These are phyloP conservation scores for Drosophila repletoides DNA, from an alignment of 1,140 invertebrate genomes.

Conservation along the genomic window DNA sequence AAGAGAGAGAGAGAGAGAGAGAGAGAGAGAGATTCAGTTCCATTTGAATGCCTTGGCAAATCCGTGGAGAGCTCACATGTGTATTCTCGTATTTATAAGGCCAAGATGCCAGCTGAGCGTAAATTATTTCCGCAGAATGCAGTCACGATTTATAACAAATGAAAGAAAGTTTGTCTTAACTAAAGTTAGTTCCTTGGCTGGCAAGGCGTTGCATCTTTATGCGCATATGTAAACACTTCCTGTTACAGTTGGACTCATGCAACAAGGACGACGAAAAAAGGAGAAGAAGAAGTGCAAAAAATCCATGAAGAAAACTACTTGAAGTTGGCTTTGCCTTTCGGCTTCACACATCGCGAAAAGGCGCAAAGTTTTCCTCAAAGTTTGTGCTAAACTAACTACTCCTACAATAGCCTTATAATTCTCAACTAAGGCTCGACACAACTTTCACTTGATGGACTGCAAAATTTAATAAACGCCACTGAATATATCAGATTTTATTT, in stretches of 20 bases:
- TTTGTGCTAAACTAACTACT: conserved; percentile 19
- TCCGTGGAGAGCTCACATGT: neutral
- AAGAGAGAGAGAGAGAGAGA: too few species aligned
- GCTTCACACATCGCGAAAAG: conserved; percentile 2
- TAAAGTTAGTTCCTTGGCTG: conserved; percentile 22
- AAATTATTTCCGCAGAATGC: conserved; percentile 59
- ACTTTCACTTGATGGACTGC: conserved; percentile 53
- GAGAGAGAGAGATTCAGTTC: neutral
- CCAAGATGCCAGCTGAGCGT: conserved; percentile 49
- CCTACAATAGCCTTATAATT: conserved; percentile 67
- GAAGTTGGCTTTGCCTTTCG: conserved; percentile 10
- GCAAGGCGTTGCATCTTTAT: conserved; percentile 53
- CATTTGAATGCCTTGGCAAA: neutral
- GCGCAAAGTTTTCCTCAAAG: conserved; percentile 33
- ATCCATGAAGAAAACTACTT: conserved; percentile 65
- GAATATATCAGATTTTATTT: conserved; percentile 6
- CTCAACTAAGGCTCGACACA: conserved; percentile 48
- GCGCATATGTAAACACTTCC: conserved; percentile 76
- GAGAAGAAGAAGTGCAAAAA: conserved; percentile 55
- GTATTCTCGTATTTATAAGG: neutral
- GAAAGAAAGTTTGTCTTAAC: conserved; percentile 52
- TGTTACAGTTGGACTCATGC: conserved; percentile 24
- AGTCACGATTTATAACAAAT: conserved; percentile 65
- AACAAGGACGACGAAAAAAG: conserved; percentile 13
- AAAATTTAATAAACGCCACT: conserved; percentile 44